A percentile compares a stretch with the other conserved stretches of the same genome.
Conservation (phyloP, 2,888 invertebrate genomes). For the Acanthosepion lycidas region DNA sequence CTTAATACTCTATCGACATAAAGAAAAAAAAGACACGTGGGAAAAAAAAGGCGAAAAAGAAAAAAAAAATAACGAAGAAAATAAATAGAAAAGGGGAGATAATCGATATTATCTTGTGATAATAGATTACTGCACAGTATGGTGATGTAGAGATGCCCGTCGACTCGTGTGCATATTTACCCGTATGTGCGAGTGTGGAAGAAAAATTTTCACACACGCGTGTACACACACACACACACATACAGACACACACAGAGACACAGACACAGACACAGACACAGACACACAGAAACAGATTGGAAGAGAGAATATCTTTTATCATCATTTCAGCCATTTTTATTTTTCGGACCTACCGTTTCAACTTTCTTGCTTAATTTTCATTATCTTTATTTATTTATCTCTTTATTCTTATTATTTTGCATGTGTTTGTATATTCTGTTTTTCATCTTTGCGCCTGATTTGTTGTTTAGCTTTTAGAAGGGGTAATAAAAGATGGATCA, state of each 20-base stretch:
- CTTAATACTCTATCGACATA: not conserved
- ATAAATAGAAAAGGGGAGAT: not conserved
- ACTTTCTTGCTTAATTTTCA: too few species aligned
- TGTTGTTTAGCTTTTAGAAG: not conserved
- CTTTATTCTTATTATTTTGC: not conserved
- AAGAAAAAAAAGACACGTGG: too few species aligned
- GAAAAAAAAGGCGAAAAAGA: not conserved
- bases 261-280: not conserved
- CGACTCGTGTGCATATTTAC: not conserved
- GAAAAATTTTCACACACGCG: not conserved
- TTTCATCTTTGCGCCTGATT: not conserved
- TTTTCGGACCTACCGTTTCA: too few species aligned
- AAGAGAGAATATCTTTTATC: not conserved
- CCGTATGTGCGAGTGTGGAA: not conserved
- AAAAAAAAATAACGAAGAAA: not conserved
- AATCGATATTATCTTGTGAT: slow-evolving; percentile 9
- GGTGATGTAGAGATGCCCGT: not conserved
- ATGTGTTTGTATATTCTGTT: not conserved
- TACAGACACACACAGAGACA: not conserved
- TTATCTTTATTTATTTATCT: not conserved
- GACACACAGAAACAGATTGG: not conserved
- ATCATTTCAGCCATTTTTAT: too few species aligned
- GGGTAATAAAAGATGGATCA: not conserved
- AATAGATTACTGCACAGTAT: slow-evolving; percentile 18
- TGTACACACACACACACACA: too few species aligned